These are phyloP conservation scores for Bradypodion ventrale DNA, from an alignment of 2,797 vertebrate genomes.

Conservation along the genomic window DNA sequence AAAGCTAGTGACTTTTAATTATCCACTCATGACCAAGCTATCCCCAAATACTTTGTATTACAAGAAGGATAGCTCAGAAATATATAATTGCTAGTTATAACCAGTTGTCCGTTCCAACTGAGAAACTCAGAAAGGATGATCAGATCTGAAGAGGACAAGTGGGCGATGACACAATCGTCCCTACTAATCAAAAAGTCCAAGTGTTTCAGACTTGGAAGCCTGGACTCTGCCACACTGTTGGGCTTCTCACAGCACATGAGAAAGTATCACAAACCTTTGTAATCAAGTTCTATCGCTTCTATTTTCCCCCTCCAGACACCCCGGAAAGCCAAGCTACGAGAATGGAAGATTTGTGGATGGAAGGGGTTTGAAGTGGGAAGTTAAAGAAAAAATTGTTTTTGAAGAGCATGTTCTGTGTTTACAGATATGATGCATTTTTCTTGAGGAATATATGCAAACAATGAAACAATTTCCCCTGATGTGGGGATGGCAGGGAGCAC, in stretches of 20 bases:
- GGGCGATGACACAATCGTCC: not conserved
- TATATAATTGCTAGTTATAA: not conserved
- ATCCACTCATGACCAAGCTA: not conserved
- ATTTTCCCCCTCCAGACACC: conserved; percentile 21
- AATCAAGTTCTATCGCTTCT: not conserved
- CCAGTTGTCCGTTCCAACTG: not conserved
- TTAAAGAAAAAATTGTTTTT: conserved; percentile 32
- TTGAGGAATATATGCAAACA: not conserved
- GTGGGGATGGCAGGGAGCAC: conserved; percentile 46
- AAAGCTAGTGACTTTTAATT: not conserved
- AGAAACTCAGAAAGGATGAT: not conserved
- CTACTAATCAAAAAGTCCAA: not conserved
- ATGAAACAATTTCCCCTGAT: conserved; percentile 11
- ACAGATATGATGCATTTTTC: conserved; percentile 39
- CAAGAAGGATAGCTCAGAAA: not conserved
- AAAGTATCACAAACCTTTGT: not conserved
- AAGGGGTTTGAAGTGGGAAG: conserved; percentile 21
- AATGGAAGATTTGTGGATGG: conserved; percentile 12
- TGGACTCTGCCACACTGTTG: not conserved
- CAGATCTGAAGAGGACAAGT: not conserved
- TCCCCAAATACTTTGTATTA: not conserved
- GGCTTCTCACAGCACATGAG: not conserved
- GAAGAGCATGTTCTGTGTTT: conserved; percentile 35
- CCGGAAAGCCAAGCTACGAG: conserved; percentile 32
- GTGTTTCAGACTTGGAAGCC: not conserved